These are phyloP conservation scores for Anticlea derivata DNA, from an alignment of 2,888 invertebrate species.

Conservation along the genomic window DNA sequence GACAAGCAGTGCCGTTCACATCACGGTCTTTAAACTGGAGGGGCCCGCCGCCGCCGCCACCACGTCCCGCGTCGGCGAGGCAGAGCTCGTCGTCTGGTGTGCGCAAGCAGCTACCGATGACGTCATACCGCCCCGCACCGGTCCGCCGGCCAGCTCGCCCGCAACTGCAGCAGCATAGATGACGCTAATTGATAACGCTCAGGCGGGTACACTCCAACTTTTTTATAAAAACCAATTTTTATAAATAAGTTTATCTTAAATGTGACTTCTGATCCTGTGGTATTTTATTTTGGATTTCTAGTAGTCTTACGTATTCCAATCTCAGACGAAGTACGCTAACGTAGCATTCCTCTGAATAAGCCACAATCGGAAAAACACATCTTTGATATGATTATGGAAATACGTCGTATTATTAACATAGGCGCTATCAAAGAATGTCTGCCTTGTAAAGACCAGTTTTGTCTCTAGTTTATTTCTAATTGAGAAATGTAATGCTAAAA, in stretches of 20 bases:
- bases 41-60: not conserved
- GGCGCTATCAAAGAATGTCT: not conserved
- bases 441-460: not conserved
- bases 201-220: not conserved
- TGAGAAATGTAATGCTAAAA: not conserved
- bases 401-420: not conserved
- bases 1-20: not conserved
- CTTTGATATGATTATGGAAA: not conserved
- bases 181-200: not conserved
- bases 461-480: not conserved
- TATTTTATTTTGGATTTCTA: not conserved
- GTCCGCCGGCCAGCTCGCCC: not conserved
- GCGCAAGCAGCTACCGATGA: not conserved
- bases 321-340: not conserved
- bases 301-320: not conserved
- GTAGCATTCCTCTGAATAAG: not conserved
- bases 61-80: not conserved
- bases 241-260: too few relatives aligned
- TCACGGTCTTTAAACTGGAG: not conserved
- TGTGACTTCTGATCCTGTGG: not conserved
- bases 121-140: not conserved
- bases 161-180: not conserved
- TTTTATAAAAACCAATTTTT: not conserved
- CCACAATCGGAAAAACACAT: not conserved
- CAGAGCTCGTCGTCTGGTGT: not conserved